phyloP scores from a whole-genome alignment of 1,140 invertebrate species.

The Drosophila equinoxialis region DNA sequence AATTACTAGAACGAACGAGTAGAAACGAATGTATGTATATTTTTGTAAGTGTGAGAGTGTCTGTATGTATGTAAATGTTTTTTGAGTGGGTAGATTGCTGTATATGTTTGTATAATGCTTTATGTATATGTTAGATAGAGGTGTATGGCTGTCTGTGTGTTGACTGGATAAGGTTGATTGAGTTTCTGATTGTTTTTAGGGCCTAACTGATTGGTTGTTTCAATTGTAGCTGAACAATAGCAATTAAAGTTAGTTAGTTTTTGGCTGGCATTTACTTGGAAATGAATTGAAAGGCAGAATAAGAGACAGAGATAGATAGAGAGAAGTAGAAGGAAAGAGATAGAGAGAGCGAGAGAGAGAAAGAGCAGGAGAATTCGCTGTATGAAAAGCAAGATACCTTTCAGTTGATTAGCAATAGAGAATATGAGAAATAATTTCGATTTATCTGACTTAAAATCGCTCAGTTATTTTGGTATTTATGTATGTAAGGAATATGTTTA shows the following conservation, averaged over 20 bases:
- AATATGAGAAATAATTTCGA: neutral
- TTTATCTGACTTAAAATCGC: neutral
- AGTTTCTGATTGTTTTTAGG: constrained; percentile 41
- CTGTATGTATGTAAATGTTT: constrained; percentile 18
- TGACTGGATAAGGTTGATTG: constrained; percentile 47
- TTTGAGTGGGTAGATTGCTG: constrained; percentile 14
- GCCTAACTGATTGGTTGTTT: constrained; percentile 47
- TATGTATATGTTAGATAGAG: constrained; percentile 20
- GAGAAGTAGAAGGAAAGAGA: constrained; percentile 12
- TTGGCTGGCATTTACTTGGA: constrained; percentile 28
- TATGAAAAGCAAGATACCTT: constrained; percentile 15
- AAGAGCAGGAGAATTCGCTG: neutral
- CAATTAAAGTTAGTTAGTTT: constrained; percentile 50
- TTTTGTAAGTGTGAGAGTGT: constrained; percentile 22
- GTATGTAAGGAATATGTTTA: constrained; percentile 20
- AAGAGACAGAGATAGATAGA: constrained; percentile 11
- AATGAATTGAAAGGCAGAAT: neutral
- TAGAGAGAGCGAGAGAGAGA: constrained; percentile 13
- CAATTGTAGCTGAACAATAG: constrained; percentile 47
- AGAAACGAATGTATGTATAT: constrained; percentile 57
- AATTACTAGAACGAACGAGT: constrained; percentile 74
- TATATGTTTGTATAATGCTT: neutral
- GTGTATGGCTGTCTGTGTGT: constrained; percentile 29
- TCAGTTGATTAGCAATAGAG: constrained; percentile 27
- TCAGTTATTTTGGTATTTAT: constrained; percentile 21